These are phyloP conservation scores for Muricea muricata DNA, from an alignment of 92 coral and sea anemone genomes.

Conservation along the genomic window DNA sequence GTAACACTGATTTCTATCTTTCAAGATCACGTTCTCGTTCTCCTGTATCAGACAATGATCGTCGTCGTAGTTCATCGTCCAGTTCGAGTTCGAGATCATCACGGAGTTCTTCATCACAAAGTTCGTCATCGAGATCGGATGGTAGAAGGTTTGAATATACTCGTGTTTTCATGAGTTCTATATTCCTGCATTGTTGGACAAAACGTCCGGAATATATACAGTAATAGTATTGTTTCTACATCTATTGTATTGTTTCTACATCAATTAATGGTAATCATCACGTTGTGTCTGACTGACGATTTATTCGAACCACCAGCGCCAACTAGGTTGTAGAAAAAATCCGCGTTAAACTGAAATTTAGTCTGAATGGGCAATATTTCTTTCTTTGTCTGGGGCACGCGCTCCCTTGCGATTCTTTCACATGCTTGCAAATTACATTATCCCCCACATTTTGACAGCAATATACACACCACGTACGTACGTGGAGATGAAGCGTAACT, in stretches of 20 bases:
- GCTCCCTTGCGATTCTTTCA: too few species aligned
- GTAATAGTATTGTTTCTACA: too few species aligned
- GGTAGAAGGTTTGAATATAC: constrained; percentile 44
- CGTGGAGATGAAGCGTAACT: too few species aligned
- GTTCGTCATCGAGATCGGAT: constrained; percentile 76
- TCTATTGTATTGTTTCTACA: background rate
- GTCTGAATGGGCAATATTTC: too few species aligned
- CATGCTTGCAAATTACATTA: too few species aligned
- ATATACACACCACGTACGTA: too few species aligned
- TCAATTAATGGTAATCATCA: background rate
- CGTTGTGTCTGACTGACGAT: too few species aligned
- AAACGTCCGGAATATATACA: background rate
- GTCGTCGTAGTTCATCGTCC: constrained; percentile 61
- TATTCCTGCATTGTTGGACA: background rate
- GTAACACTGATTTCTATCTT: constrained; percentile 42
- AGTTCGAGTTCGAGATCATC: constrained; percentile 70
- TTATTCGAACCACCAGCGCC: too few species aligned
- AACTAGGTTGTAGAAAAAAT: too few species aligned
- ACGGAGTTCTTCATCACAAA: constrained; percentile 62
- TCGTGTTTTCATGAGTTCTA: background rate
- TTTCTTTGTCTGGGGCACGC: too few species aligned
- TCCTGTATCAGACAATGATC: constrained; percentile 44
- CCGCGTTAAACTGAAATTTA: too few species aligned
- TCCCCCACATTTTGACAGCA: too few species aligned
- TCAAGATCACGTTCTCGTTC: constrained; percentile 57